phyloP scores from a whole-genome alignment of 2,113 vertebrate species.

The Dinomys branickii region DNA sequence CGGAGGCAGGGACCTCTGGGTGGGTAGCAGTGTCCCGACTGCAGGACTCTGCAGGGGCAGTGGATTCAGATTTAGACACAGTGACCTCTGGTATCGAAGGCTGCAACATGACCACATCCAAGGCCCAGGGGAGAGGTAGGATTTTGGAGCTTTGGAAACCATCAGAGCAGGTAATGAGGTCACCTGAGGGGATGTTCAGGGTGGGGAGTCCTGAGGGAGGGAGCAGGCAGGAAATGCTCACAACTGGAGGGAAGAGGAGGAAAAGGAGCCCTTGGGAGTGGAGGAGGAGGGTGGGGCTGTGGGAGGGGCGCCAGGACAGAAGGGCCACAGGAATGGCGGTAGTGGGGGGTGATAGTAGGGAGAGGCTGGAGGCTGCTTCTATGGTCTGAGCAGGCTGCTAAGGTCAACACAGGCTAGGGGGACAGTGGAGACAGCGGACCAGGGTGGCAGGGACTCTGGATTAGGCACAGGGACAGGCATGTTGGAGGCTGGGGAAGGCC shows the following conservation, averaged over 20 bases:
- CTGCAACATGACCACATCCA: neutral
- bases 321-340: neutral
- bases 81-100: neutral
- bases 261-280: neutral
- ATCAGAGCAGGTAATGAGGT: neutral
- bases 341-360: neutral
- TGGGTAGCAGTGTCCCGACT: fast-evolving
- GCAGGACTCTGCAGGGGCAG: neutral
- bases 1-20: neutral
- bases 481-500: neutral
- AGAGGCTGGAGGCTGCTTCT: neutral
- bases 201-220: neutral
- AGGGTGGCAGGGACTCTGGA: neutral
- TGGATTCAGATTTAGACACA: neutral
- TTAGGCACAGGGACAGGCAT: neutral
- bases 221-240: neutral
- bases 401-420: neutral
- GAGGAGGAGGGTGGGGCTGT: neutral
- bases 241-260: neutral
- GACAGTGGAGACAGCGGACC: neutral
- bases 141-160: neutral
- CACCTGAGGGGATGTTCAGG: neutral
- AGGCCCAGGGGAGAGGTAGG: neutral
- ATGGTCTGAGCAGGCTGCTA: neutral
- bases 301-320: neutral